Conservation (phyloP, 2,113 vertebrate genomes). For the Lanius ludovicianus region DNA sequence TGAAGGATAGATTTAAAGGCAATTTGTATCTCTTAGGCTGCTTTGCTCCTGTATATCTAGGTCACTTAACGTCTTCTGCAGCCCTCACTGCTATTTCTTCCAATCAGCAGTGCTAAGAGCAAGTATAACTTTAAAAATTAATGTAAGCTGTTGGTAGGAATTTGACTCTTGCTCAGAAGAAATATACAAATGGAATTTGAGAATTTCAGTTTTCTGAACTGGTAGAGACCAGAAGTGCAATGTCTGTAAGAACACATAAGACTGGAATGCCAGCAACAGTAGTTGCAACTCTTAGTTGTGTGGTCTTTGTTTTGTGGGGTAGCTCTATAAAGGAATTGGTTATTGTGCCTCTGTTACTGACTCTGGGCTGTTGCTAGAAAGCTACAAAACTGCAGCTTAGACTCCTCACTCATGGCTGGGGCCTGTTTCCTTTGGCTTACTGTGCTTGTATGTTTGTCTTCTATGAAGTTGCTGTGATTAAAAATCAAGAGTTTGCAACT, state of each 20-base stretch:
- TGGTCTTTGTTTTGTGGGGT: not conserved
- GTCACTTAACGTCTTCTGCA: slow-evolving; percentile 33
- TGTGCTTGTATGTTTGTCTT: not conserved
- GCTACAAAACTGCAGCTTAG: not conserved
- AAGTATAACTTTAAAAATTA: slow-evolving; percentile 55
- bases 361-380: not conserved
- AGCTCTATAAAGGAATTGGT: not conserved
- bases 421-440: not conserved
- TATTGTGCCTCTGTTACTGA: not conserved
- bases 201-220: not conserved
- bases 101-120: not conserved
- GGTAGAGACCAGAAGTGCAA: not conserved
- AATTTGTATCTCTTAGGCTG: slow-evolving; percentile 44
- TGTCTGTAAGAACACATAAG: not conserved
- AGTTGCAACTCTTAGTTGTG: not conserved
- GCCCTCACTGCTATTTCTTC: not conserved
- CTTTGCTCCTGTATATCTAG: slow-evolving; percentile 45
- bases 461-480: not conserved
- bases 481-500: not conserved
- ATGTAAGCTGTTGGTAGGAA: slow-evolving; percentile 34
- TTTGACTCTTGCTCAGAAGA: slow-evolving; percentile 5
- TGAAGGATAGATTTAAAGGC: slow-evolving; percentile 22
- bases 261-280: not conserved
- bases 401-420: not conserved
- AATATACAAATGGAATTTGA: not conserved